phyloP scores from a whole-genome alignment of 2,113 vertebrate genomes.

The Thoracochromis brauschi region DNA sequence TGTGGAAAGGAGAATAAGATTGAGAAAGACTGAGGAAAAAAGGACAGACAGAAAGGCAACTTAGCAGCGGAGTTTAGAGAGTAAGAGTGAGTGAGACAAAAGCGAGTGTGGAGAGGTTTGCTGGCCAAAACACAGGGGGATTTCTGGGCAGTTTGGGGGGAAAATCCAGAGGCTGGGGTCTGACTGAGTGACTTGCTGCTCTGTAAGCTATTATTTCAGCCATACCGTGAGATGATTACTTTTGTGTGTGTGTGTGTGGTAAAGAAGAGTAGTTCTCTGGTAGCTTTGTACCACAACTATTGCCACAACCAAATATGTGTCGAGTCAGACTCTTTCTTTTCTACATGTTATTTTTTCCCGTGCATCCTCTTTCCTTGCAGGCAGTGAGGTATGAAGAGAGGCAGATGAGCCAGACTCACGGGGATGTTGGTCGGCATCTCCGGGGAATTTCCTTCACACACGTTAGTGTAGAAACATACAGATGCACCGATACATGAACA shows the following conservation, averaged over 20 bases:
- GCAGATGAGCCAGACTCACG: not conserved
- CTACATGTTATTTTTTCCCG: not conserved
- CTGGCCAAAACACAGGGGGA: conserved; percentile 40
- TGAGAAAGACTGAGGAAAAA: too few species aligned
- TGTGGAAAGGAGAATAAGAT: not conserved
- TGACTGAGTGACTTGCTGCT: conserved; percentile 8
- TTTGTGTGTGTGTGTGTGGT: conserved; percentile 11
- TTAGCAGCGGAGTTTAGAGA: not conserved
- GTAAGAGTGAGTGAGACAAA: not conserved
- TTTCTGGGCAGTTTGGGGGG: conserved; percentile 47
- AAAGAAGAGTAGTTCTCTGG: not conserved
- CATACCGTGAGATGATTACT: conserved; percentile 10
- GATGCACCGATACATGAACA: not conserved
- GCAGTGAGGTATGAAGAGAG: not conserved
- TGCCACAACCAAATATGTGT: conserved; percentile 41
- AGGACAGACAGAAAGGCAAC: not conserved
- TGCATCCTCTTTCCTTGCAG: not conserved
- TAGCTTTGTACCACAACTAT: not conserved
- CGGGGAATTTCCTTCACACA: not conserved
- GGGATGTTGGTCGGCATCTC: not conserved
- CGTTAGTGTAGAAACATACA: not conserved
- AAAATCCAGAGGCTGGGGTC: conserved; percentile 25
- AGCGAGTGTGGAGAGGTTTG: not conserved
- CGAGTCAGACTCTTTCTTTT: conserved; percentile 10
- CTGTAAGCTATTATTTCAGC: conserved; percentile 42